Conservation (phyloP, 2,797 vertebrate species). For the Jordanella pulchra region DNA sequence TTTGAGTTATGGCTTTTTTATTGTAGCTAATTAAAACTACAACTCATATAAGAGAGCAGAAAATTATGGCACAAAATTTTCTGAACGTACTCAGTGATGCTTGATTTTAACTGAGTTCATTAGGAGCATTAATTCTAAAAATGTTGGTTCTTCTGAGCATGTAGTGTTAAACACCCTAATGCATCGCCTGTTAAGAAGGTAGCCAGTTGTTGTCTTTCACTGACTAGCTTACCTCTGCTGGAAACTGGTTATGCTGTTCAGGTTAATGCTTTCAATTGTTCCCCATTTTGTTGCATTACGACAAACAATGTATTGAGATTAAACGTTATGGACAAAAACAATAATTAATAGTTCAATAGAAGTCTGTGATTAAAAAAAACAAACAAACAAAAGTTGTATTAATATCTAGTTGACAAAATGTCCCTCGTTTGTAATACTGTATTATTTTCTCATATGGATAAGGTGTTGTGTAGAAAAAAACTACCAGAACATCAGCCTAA, state of each 20-base stretch:
- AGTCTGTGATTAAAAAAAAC: neutral
- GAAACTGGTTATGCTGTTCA: constrained; percentile 17
- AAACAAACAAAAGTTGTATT: no score
- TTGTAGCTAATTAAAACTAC: neutral
- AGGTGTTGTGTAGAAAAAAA: neutral
- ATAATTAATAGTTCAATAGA: neutral
- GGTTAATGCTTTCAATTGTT: constrained; percentile 11
- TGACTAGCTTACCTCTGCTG: neutral
- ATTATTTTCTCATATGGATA: neutral
- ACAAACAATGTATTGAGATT: neutral
- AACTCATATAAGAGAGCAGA: neutral
- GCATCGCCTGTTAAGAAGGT: neutral
- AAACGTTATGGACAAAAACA: neutral
- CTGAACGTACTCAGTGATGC: neutral
- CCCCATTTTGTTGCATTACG: neutral
- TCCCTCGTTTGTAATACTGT: no score
- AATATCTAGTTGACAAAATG: no score
- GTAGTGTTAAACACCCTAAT: neutral
- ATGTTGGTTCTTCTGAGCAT: neutral
- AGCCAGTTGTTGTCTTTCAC: neutral
- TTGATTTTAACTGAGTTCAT: neutral
- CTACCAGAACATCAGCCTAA: neutral
- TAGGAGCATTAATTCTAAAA: neutral
- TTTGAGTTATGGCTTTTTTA: constrained; percentile 10
- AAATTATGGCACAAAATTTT: neutral